Evolutionary conservation across 2,797 vertebrate species (phyloP).

Genomic region (Sciurus carolinensis): DNA sequence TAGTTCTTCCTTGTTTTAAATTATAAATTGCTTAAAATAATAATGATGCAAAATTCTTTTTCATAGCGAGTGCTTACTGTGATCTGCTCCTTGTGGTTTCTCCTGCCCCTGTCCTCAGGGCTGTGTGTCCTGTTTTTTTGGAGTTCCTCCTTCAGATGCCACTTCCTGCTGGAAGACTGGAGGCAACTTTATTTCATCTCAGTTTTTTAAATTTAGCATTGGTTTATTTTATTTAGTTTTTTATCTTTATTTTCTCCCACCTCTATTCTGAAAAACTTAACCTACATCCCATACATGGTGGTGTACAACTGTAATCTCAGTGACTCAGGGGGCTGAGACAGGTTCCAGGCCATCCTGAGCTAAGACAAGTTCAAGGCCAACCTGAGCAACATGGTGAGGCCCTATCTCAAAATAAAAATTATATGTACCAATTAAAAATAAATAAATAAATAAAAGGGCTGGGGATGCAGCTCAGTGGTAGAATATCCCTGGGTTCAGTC

Average conservation of each 20-base stretch:
- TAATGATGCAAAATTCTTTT: background rate
- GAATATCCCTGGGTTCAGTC: no score
- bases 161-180: background rate
- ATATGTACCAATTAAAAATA: no score
- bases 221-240: no score
- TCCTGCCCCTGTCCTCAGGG: background rate
- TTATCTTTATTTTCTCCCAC: background rate
- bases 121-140: fast-evolving
- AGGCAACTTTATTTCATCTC: background rate
- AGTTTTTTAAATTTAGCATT: no score
- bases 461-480: no score
- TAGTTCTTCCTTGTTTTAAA: background rate
- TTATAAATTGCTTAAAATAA: background rate
- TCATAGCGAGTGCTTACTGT: background rate
- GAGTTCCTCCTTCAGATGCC: background rate
- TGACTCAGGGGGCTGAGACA: background rate
- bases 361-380: background rate
- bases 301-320: background rate
- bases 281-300: background rate
- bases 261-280: background rate
- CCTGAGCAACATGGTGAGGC: background rate
- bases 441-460: background rate
- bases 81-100: fast-evolving
- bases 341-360: background rate
- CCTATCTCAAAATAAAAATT: background rate